Percentiles rank a stretch among this genome's conserved stretches.
phyloP scores from a whole-genome alignment of 2,113 vertebrate species.

The Quiscalus mexicanus region DNA sequence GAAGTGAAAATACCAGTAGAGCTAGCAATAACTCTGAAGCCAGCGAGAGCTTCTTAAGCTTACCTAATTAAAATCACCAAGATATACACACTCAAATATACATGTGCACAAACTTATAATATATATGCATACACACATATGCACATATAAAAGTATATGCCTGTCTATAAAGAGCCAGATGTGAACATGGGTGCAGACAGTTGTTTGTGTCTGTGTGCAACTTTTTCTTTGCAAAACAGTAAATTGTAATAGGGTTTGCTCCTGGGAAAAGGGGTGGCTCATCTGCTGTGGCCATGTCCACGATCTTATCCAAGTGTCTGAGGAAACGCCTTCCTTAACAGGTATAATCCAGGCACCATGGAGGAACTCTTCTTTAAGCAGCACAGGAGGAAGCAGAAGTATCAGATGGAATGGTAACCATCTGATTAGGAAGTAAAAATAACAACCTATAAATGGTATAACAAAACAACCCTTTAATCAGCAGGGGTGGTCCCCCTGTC shows the following conservation, averaged over 20 bases:
- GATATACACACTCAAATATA: not conserved
- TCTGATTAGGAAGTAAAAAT: not conserved
- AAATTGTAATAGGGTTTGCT: not conserved
- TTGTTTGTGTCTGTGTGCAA: not conserved
- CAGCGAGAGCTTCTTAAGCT: not conserved
- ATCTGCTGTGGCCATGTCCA: not conserved
- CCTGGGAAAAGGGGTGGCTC: not conserved
- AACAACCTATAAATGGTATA: not conserved
- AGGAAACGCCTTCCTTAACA: not conserved
- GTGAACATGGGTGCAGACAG: not conserved
- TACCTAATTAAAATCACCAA: constrained; percentile 30
- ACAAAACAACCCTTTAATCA: not conserved
- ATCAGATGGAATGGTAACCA: not conserved
- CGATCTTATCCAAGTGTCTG: not conserved
- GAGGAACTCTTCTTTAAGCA: not conserved
- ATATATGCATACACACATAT: not conserved
- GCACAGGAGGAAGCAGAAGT: not conserved
- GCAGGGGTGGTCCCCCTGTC: not conserved
- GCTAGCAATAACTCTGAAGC: constrained; percentile 23
- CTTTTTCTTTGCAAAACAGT: constrained; percentile 27
- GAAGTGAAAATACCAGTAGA: constrained; percentile 51
- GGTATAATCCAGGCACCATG: not conserved
- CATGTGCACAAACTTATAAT: not conserved
- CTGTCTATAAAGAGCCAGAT: not conserved
- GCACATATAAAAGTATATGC: not conserved